Base-by-base conservation (phyloP, 1,140 invertebrate genomes). In the Brachionus angularis region DNA sequence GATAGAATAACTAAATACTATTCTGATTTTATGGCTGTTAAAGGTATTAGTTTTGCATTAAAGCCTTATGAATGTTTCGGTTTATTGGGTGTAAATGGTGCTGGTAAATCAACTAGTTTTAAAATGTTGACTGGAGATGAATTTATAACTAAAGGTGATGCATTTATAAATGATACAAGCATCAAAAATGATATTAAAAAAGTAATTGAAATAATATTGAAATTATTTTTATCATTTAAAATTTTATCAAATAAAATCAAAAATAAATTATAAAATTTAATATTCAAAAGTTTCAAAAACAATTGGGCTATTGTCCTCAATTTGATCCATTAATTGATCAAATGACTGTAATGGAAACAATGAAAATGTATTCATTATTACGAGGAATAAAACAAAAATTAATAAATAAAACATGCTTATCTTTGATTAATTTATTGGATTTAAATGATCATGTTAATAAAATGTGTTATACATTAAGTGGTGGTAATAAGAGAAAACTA, bases 1-100 rank as follows among this genome's bases (percentile, higher is more conserved):
- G 78, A 78, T 42, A 76, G 83, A 42, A 55, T 84, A 14, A 76
- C 77, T 3, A 91, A 91, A 77, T 86, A 85, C 75, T 77, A 76
- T 42, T 77, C 85, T 1, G 83, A 84, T 2, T 81, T 88, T 52
- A 77, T 86, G 21, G 70, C 70, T 23, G 70, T 71, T n/a, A 49
- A 71, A 25, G 36, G 46, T 2, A 46, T 71, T 21, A 50, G 46
- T 23, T 55, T 71, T 34, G 39, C 29, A 5, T 14, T 71, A 3
- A 42, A 61, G 27, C 52, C 49, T 2, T 2, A 36, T 42, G 47
- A 71, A 46, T 71, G 69, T 31, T 71, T 71, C 23, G 69, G 69
- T 7, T 44, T 71, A 18, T 25, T 71, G n/a, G 52, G 52, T n/a
- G 33, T 71, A n/a, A 71, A 71, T 46, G 69, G 69, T 18, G 69